Evolutionary conservation across 2,888 invertebrate genomes (phyloP), one percentile per base, ranked within the genome.

Genomic region (Argyresthia albistria): DNA sequence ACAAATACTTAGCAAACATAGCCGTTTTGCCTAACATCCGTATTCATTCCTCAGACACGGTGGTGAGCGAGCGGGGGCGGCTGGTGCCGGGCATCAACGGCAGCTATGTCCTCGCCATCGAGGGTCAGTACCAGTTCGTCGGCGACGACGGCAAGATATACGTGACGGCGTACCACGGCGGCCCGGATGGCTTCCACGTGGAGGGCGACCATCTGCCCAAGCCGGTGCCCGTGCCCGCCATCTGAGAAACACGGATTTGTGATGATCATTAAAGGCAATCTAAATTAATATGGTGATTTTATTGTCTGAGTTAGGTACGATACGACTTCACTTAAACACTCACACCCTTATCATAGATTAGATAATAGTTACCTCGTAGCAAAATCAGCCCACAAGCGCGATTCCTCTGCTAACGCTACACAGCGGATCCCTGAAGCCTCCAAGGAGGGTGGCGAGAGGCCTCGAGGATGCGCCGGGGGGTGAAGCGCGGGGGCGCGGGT

Each of bases 401-500:
- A 39, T 49, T 59, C 36, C 36, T 39, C 46, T 80, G 77, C 69
- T 55, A 61, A 63, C 81, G 54, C 59, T 86, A 80, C 71, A 52
- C 54, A 60, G 64, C 63, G 74, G 76, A 78, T 80, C 81, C 84
- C 84, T 82, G 79, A 86, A 86, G 86, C 84, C 81, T 84, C 83
- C 76, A 80, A 81, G 82, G 84, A 83, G 86, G 86, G 84, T 83
- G 86, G 84, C 72, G 73, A 76, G 77, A 80, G 80, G 82, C 78
- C 25, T 80, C 81, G 81, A 82, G 81, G 78, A 79, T 77, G 80
- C 76, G 79, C 73, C 66, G 69, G 65, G 74, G 60, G 65, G 53
- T 59, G 63, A 64, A 67, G 65, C 66, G 65, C 65, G 65, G 61
- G 71, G 67, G 64, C 68, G 65, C 64, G 61, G 77, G 84, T 87